Base-by-base conservation (phyloP, 1,140 invertebrate species). In the Panonychus citri region DNA sequence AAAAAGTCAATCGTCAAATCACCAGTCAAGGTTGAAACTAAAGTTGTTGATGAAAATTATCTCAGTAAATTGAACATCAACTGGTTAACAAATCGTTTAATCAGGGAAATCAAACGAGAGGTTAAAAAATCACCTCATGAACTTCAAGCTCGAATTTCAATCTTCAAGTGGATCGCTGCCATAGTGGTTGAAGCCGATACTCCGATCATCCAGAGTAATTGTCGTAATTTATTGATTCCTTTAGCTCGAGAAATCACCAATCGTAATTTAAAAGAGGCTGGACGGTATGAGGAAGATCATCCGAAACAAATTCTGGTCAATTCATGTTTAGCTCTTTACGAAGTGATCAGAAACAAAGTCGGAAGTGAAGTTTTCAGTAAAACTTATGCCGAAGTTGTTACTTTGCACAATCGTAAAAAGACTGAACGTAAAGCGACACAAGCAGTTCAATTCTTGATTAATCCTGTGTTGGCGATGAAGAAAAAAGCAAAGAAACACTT, bases 401-500 rank as follows among this genome's bases (percentile, higher is more conserved):
- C 75, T 28, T 72, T 68, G 54, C 63, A 82, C 2, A 75, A 77
- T 53, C 69, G 76, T 5, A 78, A 73, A 62, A 72, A 76, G 65
- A 76, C 78, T 24, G 75, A 78, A 61, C 74, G 80, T 58, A 84
- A 81, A 62, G 76, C 76, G 59, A 62, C 71, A 25, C 72, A 76
- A 49, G 76, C 73, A 24, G 52, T 64, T 26, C 61, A 71, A 62
- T 69, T 70, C 53, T 53, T 87, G 1, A 77, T 76, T 1, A 75
- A 85, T 71, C 83, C 83, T 26, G 81, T 83, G 62, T 71, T 75
- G 59, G 79, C 79, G 81, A 0, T 81, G 81, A 65, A 77, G 78
- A 65, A 84, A 82, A 70, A 76, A 85, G 5, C 77, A 77, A 50
- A 75, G 78, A 58, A 78, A 84, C 61, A 74, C 37, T 7, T 17